Evolutionary conservation across 1,140 invertebrate species (phyloP), one percentile per base, ranked within the genome.

Genomic region (Littorina saxatilis): DNA sequence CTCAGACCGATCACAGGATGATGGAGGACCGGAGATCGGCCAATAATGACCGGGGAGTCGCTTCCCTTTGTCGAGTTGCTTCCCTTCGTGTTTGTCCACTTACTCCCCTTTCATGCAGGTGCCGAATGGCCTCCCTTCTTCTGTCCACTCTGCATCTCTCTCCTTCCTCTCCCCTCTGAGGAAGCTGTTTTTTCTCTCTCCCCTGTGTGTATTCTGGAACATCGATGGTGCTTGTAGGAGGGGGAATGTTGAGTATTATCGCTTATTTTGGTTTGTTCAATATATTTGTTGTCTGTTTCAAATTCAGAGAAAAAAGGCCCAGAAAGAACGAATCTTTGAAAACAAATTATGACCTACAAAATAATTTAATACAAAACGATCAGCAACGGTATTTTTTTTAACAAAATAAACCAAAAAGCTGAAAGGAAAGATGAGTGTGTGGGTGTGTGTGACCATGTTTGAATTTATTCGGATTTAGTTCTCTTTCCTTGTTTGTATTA

Each of bases 81-180:
- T 72, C 68, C 40, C 68, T 72, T 72, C 61, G 68, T 72, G 68
- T 72, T 72, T 72, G 68, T 72, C 35, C 68, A 43, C 37, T 72
- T 37, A 72, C 68, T 72, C 40, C 68, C 68, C 68, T 72, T 72
- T 72, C 68, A 72, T 72, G 68, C 68, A 72, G 68, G 68, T 72
- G 68, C 17, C 68, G 39, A 15, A 20, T 37, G 23, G 35, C 3
- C 37, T 37, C 20, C 37, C 40, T 40, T 37, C 23, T 72, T 17
- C 29, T 32, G 29, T 15, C 61, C 61, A 11, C 32, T 29, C 23
- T 32, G 27, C 27, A 4, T 63, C 61, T 32, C 27, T 15, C 61
- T 9, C 61, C 0, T 4, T 29, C 61, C 61, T 15, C 29, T 27
- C 61, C 7, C 29, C 27, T 58, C 55, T 58, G n/a, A n/a, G n/a